A percentile compares a stretch with the other conserved stretches of the same genome.
Evolutionary conservation across 1,140 invertebrate genomes (phyloP).

Genomic region (Cardiocondyla obscurior): DNA sequence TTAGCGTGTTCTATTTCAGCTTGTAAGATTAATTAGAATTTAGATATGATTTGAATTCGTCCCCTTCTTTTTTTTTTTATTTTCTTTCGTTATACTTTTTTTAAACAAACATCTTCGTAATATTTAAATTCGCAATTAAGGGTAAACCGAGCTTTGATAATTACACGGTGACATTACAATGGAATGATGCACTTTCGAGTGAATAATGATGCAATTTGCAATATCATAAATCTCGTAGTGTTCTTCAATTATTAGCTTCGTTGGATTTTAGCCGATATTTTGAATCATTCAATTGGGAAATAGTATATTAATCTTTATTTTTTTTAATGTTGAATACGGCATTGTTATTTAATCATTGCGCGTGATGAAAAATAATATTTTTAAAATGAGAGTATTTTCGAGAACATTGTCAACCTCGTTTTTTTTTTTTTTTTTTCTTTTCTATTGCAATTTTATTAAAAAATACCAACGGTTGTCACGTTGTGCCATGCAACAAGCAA

Average conservation of each 20-base stretch:
- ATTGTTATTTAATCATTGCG: neutral
- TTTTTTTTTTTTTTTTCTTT: no score
- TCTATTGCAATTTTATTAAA: conserved; percentile 28
- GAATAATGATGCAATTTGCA: neutral
- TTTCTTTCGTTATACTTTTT: neutral
- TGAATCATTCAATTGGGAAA: conserved; percentile 6
- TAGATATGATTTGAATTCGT: no score
- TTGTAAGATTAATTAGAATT: conserved; percentile 17
- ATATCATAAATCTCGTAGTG: neutral
- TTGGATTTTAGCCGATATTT: neutral
- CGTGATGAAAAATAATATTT: neutral
- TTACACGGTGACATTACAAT: neutral
- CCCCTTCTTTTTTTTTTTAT: no score
- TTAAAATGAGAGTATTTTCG: neutral
- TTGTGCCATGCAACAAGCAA: neutral
- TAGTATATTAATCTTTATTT: no score
- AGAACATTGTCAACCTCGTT: conserved; percentile 15
- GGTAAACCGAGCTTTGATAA: neutral
- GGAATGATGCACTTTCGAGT: neutral
- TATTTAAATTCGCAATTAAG: neutral
- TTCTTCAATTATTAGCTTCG: neutral
- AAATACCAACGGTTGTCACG: conserved; percentile 21
- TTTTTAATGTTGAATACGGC: neutral
- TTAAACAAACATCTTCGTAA: neutral
- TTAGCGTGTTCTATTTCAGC: neutral